Evolutionary conservation across 2,888 invertebrate species (phyloP).

Genomic region (Cetonia aurata): DNA sequence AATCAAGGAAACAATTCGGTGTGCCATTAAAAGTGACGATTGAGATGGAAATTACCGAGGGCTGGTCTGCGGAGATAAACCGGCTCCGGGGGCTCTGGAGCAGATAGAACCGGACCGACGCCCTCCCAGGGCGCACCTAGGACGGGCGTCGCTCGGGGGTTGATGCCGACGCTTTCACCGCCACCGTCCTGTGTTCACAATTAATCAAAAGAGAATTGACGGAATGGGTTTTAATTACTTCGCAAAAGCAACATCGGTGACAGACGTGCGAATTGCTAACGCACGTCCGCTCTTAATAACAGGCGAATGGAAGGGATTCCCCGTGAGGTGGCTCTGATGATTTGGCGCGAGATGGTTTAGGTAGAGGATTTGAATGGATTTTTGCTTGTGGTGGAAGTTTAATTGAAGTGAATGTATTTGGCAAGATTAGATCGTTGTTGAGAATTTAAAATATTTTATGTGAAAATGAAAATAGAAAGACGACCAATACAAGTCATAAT

Average conservation of each 20-base stretch:
- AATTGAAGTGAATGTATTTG: no score
- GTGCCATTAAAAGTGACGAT: constrained; percentile 68
- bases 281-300: background rate
- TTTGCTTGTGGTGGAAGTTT: no score
- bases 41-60: constrained; percentile 67
- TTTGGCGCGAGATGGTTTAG: no score
- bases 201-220: constrained; percentile 68
- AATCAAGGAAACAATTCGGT: constrained; percentile 67
- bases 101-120: constrained; percentile 52
- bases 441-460: no score
- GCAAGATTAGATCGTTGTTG: no score
- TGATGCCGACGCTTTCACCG: constrained; percentile 13
- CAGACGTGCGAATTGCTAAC: constrained; percentile 45
- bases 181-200: constrained; percentile 62
- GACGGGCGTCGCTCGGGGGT: constrained; percentile 33
- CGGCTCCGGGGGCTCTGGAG: constrained; percentile 49
- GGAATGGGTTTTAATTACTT: constrained; percentile 66
- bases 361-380: no score
- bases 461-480: no score
- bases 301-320: background rate
- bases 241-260: constrained; percentile 55
- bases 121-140: constrained; percentile 33
- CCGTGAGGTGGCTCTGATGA: background rate
- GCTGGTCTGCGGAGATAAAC: constrained; percentile 67
- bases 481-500: no score